Evolutionary conservation across 1,140 invertebrate species (phyloP), one percentile per base, ranked within the genome.

Genomic region (Vanessa tameamea): DNA sequence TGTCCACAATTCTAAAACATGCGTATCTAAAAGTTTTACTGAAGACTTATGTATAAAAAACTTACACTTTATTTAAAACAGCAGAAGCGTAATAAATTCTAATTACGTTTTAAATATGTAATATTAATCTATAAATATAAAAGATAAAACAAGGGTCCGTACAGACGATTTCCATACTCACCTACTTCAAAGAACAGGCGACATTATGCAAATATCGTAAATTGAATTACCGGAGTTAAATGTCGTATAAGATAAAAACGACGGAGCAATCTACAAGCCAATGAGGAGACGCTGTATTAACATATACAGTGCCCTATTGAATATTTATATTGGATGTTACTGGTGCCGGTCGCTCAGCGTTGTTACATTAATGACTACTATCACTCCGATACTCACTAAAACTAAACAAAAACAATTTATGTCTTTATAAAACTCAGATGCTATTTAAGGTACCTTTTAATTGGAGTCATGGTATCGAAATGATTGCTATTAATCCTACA

Each of bases 211-310:
- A 92, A 92, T 91, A 90, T 75, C 86, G 80, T 91, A 92, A 92
- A 92, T 91, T 92, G 91, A 92, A 92, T 92, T 91, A 91, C 91
- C 82, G 81, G 88, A 91, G 91, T 91, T 92, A 92, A 92, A 92
- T 92, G 89, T 92, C 84, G 88, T 90, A 91, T 92, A 88, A 92
- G 89, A 92, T 92, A 92, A 92, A 92, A 92, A 91, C 89, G 91
- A 92, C 85, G 81, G 81, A 80, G 88, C 86, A 87, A 91, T 92
- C 91, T 91, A 91, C 89, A 91, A 91, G 79, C 89, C 89, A 91
- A 91, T 91, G 89, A 89, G 89, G 82, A 89, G 85, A 85, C 16
- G 48, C 78, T 81, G 82, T 87, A 91, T 92, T 92, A 90, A 90
- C 91, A 92, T 91, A 91, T 89, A 90, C 87, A 89, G 85, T 82